These are phyloP conservation scores for Cynopterus sphinx DNA, from an alignment of 2,797 vertebrate genomes.

Conservation along the genomic window DNA sequence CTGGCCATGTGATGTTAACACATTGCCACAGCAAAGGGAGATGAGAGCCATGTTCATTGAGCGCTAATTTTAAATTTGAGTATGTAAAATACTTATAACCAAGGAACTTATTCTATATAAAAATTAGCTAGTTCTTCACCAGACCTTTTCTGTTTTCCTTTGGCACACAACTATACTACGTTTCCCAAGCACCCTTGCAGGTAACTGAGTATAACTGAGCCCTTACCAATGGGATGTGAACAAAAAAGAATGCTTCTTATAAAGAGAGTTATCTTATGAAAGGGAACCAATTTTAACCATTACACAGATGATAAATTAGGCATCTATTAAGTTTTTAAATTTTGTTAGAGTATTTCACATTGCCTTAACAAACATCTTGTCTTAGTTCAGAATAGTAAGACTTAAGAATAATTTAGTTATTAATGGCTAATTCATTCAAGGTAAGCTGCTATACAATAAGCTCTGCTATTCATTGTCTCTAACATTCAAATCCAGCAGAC, in stretches of 20 bases:
- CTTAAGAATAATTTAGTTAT: slow-evolving; percentile 1
- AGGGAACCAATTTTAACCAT: not conserved
- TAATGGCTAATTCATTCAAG: not conserved
- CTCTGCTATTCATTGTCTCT: not conserved
- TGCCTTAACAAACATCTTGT: slow-evolving; percentile 14
- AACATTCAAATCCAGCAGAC: not conserved
- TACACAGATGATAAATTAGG: not conserved
- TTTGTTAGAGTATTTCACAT: not conserved
- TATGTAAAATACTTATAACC: not conserved
- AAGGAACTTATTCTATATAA: not conserved
- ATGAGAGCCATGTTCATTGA: not conserved
- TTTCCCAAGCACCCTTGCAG: not conserved
- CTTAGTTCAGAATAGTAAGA: slow-evolving; percentile 7
- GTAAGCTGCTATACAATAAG: not conserved
- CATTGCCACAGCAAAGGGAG: not conserved
- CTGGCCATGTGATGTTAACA: not conserved
- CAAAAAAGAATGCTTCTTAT: too few relatives aligned
- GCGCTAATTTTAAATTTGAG: not conserved
- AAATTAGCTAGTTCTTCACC: not conserved
- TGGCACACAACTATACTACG: not conserved
- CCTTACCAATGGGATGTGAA: not conserved
- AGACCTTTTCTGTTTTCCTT: not conserved
- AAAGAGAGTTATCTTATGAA: not conserved
- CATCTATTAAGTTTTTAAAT: not conserved
- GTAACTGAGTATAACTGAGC: not conserved